phyloP scores from a whole-genome alignment of 2,113 vertebrate genomes.

The Aegithalos caudatus region DNA sequence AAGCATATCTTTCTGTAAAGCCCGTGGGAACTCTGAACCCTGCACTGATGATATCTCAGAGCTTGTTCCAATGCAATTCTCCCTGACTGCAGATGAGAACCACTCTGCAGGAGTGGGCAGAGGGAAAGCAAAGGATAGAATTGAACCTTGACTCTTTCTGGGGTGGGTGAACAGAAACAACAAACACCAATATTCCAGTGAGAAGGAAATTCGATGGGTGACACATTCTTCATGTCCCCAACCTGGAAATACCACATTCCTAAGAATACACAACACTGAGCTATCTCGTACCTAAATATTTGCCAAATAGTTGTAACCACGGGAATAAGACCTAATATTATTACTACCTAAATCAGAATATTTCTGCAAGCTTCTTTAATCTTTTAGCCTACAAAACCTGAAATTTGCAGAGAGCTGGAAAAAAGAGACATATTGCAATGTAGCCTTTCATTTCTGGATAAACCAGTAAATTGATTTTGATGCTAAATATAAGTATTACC shows the following conservation, averaged over 20 bases:
- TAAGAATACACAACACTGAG: not conserved
- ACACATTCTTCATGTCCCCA: fast-evolving
- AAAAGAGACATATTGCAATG: not conserved
- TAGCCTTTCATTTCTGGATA: not conserved
- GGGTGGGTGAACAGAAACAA: not conserved
- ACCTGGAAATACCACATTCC: not conserved
- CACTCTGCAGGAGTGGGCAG: not conserved
- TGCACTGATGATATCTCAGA: fast-evolving
- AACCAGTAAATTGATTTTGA: not conserved
- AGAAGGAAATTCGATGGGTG: not conserved
- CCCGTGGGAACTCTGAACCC: not conserved
- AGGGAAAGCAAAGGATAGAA: not conserved
- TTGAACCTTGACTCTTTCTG: not conserved
- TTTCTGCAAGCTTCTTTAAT: not conserved
- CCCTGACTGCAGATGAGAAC: not conserved
- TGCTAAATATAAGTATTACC: not conserved
- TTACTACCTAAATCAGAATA: not conserved
- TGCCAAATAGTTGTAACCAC: not conserved
- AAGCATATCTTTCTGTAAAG: not conserved
- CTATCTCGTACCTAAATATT: not conserved
- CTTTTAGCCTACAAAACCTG: not conserved
- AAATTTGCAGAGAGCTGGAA: not conserved
- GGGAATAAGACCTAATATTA: not conserved
- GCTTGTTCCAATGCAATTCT: not conserved
- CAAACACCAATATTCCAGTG: not conserved